phyloP scores from a whole-genome alignment of 2,113 vertebrate species.

The Eptesicus fuscus region DNA sequence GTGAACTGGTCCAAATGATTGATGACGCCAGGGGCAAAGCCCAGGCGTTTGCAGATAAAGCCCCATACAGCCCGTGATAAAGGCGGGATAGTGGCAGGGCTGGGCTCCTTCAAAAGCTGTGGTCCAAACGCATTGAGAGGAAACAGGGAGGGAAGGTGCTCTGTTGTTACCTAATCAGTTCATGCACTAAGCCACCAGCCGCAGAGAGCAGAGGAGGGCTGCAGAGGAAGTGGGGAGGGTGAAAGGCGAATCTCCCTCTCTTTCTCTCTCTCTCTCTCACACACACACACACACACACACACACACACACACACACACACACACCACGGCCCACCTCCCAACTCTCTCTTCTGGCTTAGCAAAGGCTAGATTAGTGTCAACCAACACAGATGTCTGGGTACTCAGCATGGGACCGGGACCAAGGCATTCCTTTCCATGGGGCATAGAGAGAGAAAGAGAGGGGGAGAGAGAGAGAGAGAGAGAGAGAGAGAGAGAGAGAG shows the following conservation, averaged over 20 bases:
- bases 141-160: slow-evolving; percentile 92
- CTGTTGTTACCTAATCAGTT: slow-evolving; percentile 98
- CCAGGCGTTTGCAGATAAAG: slow-evolving; percentile 93
- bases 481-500: too few species aligned
- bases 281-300: slow-evolving; percentile 41
- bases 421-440: slow-evolving; percentile 54
- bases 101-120: slow-evolving; percentile 91
- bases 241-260: slow-evolving; percentile 77
- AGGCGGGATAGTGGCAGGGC: slow-evolving; percentile 93
- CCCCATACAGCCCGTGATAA: slow-evolving; percentile 94
- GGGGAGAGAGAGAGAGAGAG: too few species aligned
- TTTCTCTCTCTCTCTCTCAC: too few species aligned
- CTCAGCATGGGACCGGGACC: slow-evolving; percentile 16
- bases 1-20: slow-evolving; percentile 96
- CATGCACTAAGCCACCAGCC: slow-evolving; percentile 95
- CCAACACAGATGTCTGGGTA: slow-evolving; percentile 47
- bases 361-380: slow-evolving; percentile 24
- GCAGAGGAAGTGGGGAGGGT: slow-evolving; percentile 84
- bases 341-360: slow-evolving; percentile 15
- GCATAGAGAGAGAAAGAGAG: neutral
- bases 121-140: slow-evolving; percentile 84
- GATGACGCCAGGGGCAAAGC: slow-evolving; percentile 98
- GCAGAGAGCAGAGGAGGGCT: slow-evolving; percentile 86
- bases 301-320: slow-evolving; percentile 48
- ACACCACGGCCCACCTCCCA: neutral